A percentile compares a stretch with the other conserved stretches of the same genome.
These are phyloP conservation scores for Coelinius sp. DNA, from an alignment of 2,888 invertebrate genomes.

Conservation along the genomic window DNA sequence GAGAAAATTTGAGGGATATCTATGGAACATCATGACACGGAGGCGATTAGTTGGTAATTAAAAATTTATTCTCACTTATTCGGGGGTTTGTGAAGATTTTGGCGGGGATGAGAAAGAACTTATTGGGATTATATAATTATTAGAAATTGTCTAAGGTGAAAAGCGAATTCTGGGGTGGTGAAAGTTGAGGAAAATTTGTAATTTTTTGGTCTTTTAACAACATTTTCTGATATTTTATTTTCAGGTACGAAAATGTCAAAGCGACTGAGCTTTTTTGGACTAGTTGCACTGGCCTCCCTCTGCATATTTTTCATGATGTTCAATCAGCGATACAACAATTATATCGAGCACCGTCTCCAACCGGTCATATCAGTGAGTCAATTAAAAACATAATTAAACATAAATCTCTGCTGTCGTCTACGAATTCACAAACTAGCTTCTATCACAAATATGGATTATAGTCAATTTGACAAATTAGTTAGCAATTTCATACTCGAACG, in stretches of 20 bases:
- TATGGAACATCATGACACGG: slow-evolving; percentile 9
- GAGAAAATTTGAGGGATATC: background rate
- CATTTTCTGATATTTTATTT: slow-evolving; percentile 19
- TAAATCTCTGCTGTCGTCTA: background rate
- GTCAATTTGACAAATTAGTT: background rate
- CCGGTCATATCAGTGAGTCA: slow-evolving; percentile 65
- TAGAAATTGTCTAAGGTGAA: too few relatives aligned
- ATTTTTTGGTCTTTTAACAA: background rate
- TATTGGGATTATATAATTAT: background rate
- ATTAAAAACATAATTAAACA: background rate
- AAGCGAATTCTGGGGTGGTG: too few relatives aligned
- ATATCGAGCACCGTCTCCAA: slow-evolving; percentile 65
- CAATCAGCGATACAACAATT: slow-evolving; percentile 66
- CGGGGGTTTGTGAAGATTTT: background rate
- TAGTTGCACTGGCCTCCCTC: slow-evolving; percentile 65
- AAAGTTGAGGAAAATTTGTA: too few relatives aligned
- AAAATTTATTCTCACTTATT: background rate
- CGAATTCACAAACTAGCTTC: background rate
- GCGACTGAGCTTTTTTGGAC: slow-evolving; percentile 66
- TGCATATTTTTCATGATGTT: slow-evolving; percentile 68
- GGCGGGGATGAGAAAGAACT: too few relatives aligned
- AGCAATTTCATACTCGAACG: too few relatives aligned
- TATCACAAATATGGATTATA: background rate
- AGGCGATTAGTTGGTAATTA: slow-evolving; percentile 13
- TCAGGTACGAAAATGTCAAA: slow-evolving; percentile 65